Percentiles rank a stretch among this genome's conserved stretches.
These are phyloP conservation scores for Mesocentrotus franciscanus DNA, from an alignment of 53 echinoderm and acorn worm genomes.

Conservation along the genomic window DNA sequence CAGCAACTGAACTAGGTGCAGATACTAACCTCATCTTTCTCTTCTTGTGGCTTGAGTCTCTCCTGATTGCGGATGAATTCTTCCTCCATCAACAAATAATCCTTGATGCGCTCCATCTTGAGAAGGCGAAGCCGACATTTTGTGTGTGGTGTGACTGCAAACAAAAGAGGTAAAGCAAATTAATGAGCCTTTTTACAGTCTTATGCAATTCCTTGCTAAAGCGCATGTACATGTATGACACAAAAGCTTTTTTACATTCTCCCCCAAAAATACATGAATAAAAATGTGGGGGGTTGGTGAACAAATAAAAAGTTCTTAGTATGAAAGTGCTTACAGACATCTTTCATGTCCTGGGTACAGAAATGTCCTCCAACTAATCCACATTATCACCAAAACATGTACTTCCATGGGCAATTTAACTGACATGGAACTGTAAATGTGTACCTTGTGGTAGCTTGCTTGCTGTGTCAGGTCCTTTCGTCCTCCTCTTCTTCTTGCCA, in stretches of 20 bases:
- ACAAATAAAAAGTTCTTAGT: too few relatives aligned
- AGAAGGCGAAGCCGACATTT: slow-evolving; percentile 90
- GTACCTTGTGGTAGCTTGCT: slow-evolving; percentile 98
- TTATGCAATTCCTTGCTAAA: too few relatives aligned
- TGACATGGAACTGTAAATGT: background rate
- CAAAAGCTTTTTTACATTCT: background rate
- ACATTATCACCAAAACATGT: background rate
- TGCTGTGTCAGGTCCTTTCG: slow-evolving; percentile 93
- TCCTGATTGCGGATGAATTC: slow-evolving; percentile 98
- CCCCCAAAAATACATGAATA: background rate
- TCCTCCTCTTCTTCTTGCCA: slow-evolving; percentile 90
- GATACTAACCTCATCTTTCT: slow-evolving; percentile 90
- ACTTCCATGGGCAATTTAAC: background rate
- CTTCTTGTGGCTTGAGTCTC: slow-evolving; percentile 98
- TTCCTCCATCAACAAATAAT: slow-evolving; percentile 98
- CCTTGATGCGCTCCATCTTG: slow-evolving; percentile 96
- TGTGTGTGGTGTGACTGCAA: slow-evolving; percentile 94
- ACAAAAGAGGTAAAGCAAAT: background rate
- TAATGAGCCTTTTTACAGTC: background rate
- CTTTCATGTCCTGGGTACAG: too few relatives aligned
- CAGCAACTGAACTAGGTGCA: background rate
- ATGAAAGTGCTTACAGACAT: too few relatives aligned
- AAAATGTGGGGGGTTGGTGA: too few relatives aligned
- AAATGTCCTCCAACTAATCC: background rate
- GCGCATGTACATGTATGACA: background rate